Conservation (phyloP, 2,797 vertebrate genomes). For the Sebastes trivittatus region DNA sequence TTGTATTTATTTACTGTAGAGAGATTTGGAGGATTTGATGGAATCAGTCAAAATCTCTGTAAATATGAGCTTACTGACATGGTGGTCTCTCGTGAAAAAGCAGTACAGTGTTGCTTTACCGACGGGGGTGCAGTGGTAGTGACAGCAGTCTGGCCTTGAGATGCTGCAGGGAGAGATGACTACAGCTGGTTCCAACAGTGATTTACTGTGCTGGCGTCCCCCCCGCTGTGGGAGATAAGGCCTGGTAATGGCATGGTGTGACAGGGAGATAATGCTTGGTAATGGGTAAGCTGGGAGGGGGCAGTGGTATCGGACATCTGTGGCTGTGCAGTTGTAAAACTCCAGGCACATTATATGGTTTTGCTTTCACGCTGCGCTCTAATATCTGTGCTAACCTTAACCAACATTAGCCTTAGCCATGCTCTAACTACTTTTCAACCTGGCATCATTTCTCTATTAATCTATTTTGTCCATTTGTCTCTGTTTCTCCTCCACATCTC, state of each 20-base stretch:
- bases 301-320: constrained; percentile 51
- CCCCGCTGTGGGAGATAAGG: constrained; percentile 65
- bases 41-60: constrained; percentile 37
- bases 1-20: neutral
- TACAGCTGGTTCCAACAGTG: constrained; percentile 61
- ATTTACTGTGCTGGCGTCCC: constrained; percentile 43
- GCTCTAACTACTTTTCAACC: constrained; percentile 31
- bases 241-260: constrained; percentile 66
- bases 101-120: neutral
- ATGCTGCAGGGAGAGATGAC: constrained; percentile 39
- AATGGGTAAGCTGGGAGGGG: constrained; percentile 42
- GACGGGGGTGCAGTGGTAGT: neutral
- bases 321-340: constrained; percentile 39
- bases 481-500: neutral
- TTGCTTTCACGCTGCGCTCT: constrained; percentile 12
- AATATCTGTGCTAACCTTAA: constrained; percentile 1
- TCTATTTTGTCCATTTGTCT: constrained; percentile 3
- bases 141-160: constrained; percentile 35
- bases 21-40: constrained; percentile 42
- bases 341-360: constrained; percentile 31
- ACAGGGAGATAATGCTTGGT: constrained; percentile 64
- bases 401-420: neutral
- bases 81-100: constrained; percentile 28
- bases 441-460: constrained; percentile 8
- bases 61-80: constrained; percentile 39